Evolutionary conservation across 2,888 invertebrate genomes (phyloP).

Genomic region (Rhaphigaster nebulosa): DNA sequence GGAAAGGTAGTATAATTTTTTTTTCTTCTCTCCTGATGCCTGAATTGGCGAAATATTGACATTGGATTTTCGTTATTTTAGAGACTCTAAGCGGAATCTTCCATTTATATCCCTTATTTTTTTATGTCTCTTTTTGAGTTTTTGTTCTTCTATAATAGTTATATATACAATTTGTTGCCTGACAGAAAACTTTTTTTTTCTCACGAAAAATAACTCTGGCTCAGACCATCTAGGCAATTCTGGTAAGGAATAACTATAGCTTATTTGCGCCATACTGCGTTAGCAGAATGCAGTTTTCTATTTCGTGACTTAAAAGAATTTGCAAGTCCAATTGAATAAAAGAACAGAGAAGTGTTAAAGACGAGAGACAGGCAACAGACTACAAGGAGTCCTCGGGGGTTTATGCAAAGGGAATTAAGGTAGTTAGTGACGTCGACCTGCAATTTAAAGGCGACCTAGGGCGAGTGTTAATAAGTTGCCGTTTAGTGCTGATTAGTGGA

Average conservation of each 20-base stretch:
- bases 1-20: too few species aligned
- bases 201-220: background rate
- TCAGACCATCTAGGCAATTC: background rate
- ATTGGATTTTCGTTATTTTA: too few species aligned
- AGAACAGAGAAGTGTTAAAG: background rate
- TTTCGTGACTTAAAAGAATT: constrained; percentile 7
- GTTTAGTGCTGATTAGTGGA: constrained; percentile 13
- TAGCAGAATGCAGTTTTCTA: constrained; percentile 16
- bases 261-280: background rate
- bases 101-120: too few species aligned
- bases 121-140: too few species aligned
- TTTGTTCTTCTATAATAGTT: too few species aligned
- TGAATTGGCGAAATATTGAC: too few species aligned
- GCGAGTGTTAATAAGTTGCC: constrained; percentile 33
- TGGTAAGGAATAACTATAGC: background rate
- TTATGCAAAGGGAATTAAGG: background rate
- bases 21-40: too few species aligned
- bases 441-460: background rate
- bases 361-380: background rate
- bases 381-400: background rate
- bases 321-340: constrained; percentile 19
- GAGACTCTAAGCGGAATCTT: too few species aligned
- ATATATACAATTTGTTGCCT: too few species aligned
- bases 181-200: background rate
- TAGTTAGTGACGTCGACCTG: constrained; percentile 2